Percentiles rank a stretch among this genome's conserved stretches.
Conservation (phyloP, 2,888 invertebrate species). For the Branchipolynoe longqiensis region DNA sequence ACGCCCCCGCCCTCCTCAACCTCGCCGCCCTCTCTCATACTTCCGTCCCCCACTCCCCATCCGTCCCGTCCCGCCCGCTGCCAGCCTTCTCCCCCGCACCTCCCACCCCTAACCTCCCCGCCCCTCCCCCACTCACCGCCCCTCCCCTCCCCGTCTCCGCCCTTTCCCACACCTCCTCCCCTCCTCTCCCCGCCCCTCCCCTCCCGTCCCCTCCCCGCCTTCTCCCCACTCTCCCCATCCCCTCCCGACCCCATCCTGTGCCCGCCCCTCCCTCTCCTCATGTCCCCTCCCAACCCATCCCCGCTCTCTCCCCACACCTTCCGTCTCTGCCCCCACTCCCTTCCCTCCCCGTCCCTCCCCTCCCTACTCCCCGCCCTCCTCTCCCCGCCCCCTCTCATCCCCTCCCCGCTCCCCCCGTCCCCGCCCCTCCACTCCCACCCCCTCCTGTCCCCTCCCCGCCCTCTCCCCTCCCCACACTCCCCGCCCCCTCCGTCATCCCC, state of each 20-base stretch:
- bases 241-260: background rate
- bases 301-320: background rate
- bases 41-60: background rate
- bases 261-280: background rate
- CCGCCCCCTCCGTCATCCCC: background rate
- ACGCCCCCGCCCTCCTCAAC: background rate
- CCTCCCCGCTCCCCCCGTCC: background rate
- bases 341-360: background rate
- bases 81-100: background rate
- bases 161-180: too few species aligned
- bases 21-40: background rate
- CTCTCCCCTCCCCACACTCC: background rate
- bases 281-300: background rate
- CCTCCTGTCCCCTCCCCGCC: too few species aligned
- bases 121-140: background rate
- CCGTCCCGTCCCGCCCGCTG: background rate
- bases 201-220: conserved; percentile 1
- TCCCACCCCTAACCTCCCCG: background rate
- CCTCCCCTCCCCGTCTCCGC: too few species aligned
- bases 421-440: too few species aligned
- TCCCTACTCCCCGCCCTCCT: background rate
- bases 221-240: background rate
- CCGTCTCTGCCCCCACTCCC: background rate
- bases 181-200: background rate
- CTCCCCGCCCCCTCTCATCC: background rate